Percentiles rank a stretch among this genome's conserved stretches.
These are phyloP conservation scores for Cacatua alba DNA, from an alignment of 2,113 vertebrate genomes.

Conservation along the genomic window DNA sequence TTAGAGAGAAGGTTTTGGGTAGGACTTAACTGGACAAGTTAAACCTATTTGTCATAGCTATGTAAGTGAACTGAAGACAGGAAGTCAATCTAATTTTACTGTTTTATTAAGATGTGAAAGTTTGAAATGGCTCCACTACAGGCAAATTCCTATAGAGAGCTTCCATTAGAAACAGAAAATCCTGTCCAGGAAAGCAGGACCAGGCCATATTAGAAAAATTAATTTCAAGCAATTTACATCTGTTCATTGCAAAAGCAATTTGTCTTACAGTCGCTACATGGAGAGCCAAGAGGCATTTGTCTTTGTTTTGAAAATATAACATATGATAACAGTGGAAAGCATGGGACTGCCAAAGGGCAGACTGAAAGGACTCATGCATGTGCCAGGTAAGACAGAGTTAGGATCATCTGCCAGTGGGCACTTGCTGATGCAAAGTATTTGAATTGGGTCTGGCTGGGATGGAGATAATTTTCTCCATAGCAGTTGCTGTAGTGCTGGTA, in stretches of 20 bases:
- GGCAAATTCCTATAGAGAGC: not conserved
- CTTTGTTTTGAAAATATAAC: not conserved
- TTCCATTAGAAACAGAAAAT: not conserved
- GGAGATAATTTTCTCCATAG: not conserved
- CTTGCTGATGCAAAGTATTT: not conserved
- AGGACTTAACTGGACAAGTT: not conserved
- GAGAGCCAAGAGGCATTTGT: not conserved
- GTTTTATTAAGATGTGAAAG: constrained; percentile 29
- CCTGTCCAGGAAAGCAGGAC: not conserved
- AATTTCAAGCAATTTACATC: not conserved
- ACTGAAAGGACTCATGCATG: not conserved
- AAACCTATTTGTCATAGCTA: not conserved
- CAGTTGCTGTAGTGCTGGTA: not conserved
- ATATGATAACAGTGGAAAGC: not conserved
- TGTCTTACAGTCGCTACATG: not conserved
- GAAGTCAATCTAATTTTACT: not conserved
- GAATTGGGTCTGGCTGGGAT: not conserved
- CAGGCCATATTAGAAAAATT: not conserved
- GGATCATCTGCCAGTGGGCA: not conserved
- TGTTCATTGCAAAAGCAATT: not conserved
- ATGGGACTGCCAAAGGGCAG: not conserved
- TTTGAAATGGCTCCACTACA: not conserved
- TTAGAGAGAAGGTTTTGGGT: not conserved
- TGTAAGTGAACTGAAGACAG: not conserved
- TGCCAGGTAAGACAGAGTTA: not conserved